Evolutionary conservation across 2,888 invertebrate species (phyloP).

Genomic region (Sisyra terminalis): DNA sequence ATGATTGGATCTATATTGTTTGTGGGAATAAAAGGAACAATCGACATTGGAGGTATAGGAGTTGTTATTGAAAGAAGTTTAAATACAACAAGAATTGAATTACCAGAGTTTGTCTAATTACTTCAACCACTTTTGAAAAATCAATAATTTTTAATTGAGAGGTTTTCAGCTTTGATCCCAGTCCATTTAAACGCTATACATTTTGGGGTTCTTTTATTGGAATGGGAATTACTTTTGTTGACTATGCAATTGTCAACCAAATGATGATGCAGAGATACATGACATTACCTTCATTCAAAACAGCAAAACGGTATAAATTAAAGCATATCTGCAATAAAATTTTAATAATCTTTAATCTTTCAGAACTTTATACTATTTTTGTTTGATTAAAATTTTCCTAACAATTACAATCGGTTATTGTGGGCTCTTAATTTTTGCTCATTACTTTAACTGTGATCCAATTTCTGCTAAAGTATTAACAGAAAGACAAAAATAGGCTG

Average conservation of each 20-base stretch:
- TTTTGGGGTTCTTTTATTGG: slow-evolving; percentile 37
- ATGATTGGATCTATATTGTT: slow-evolving; percentile 52
- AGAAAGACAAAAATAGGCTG: not conserved
- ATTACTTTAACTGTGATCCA: slow-evolving; percentile 62
- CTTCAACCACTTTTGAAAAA: not conserved
- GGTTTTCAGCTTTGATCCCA: slow-evolving; percentile 50
- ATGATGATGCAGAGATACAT: no score
- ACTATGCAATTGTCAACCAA: no score
- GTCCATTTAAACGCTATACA: slow-evolving; percentile 62
- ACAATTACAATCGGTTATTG: slow-evolving; percentile 51
- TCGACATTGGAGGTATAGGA: slow-evolving; percentile 42
- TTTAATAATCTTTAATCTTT: not conserved
- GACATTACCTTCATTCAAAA: no score
- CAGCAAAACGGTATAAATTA: slow-evolving; percentile 27
- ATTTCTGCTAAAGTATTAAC: slow-evolving; percentile 51
- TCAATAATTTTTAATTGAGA: slow-evolving; percentile 1
- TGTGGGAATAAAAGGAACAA: slow-evolving; percentile 44
- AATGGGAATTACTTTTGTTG: no score
- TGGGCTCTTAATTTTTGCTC: slow-evolving; percentile 56
- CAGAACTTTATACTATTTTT: no score
- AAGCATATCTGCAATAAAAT: not conserved
- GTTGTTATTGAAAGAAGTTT: slow-evolving; percentile 39
- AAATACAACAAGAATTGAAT: slow-evolving; percentile 40
- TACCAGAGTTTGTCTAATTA: slow-evolving; percentile 32
- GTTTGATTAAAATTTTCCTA: slow-evolving; percentile 20